Percentiles rank a stretch among this genome's conserved stretches.
These are phyloP conservation scores for Pyrrhia umbra DNA, from an alignment of 2,888 invertebrate species.

Conservation along the genomic window DNA sequence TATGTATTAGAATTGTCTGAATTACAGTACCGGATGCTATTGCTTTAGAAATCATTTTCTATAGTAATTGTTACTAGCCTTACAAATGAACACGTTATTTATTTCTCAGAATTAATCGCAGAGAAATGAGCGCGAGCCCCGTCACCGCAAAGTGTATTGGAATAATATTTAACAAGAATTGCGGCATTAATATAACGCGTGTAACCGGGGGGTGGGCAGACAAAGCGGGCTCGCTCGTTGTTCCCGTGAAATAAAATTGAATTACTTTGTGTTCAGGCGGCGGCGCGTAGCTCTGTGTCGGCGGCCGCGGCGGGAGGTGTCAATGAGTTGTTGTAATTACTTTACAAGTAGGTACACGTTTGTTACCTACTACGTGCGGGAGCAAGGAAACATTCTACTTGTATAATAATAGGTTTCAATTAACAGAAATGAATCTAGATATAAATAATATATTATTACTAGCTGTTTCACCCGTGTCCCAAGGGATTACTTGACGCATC, in stretches of 20 bases:
- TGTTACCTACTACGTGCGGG: neutral
- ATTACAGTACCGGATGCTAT: too few relatives aligned
- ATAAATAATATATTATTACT: too few relatives aligned
- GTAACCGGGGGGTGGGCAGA: conserved; percentile 9
- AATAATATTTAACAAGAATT: conserved; percentile 30
- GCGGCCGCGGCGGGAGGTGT: conserved; percentile 3
- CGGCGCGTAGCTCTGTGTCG: conserved; percentile 16
- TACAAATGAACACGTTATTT: conserved; percentile 1
- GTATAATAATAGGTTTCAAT: neutral
- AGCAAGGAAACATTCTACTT: neutral
- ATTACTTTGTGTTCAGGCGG: conserved; percentile 9
- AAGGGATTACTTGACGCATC: too few relatives aligned
- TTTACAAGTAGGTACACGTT: neutral
- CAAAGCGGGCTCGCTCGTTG: conserved; percentile 19
- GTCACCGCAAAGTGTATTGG: conserved; percentile 10
- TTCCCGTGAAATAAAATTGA: conserved; percentile 29
- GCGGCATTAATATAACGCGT: conserved; percentile 17
- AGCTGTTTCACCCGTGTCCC: too few relatives aligned
- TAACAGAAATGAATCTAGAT: neutral
- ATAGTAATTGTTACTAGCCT: neutral
- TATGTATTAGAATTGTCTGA: too few relatives aligned
- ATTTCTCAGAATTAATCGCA: conserved; percentile 21
- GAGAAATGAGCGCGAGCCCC: neutral
- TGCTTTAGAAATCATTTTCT: too few relatives aligned
- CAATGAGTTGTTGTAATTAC: conserved; percentile 4